Evolutionary conservation across 2,888 invertebrate species (phyloP).

Genomic region (Pachydiplax longipennis): DNA sequence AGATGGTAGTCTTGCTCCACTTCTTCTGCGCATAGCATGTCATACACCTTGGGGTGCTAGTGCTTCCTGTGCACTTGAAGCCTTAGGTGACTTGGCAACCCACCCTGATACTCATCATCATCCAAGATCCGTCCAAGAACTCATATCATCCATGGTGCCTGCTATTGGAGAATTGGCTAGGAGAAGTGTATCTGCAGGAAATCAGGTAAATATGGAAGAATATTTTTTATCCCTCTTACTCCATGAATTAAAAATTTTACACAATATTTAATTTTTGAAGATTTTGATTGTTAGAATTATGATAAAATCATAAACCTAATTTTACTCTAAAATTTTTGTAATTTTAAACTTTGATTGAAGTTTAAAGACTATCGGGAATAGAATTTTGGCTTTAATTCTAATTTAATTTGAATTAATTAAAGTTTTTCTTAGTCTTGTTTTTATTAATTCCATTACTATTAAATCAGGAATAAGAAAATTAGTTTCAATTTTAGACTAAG

Average conservation of each 20-base stretch:
- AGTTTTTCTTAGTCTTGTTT: too few relatives aligned
- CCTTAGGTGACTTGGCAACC: constrained; percentile 66
- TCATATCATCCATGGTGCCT: constrained; percentile 67
- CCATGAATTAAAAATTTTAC: not conserved
- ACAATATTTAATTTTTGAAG: too few relatives aligned
- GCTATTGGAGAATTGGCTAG: constrained; percentile 58
- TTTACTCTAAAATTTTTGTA: too few relatives aligned
- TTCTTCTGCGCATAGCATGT: not conserved
- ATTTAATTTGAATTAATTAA: too few relatives aligned
- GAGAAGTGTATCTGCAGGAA: not conserved
- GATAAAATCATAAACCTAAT: too few relatives aligned
- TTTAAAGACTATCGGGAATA: too few relatives aligned
- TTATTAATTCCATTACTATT: too few relatives aligned
- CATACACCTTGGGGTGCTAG: constrained; percentile 51
- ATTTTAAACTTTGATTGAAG: too few relatives aligned
- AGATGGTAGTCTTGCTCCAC: constrained; percentile 75
- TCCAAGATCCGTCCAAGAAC: constrained; percentile 65
- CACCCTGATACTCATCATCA: constrained; percentile 71
- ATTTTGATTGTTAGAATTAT: too few relatives aligned
- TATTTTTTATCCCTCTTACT: not conserved
- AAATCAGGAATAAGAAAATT: too few relatives aligned
- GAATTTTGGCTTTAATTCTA: too few relatives aligned
- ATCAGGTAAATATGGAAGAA: not conserved
- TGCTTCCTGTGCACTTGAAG: constrained; percentile 70
- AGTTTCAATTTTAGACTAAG: too few relatives aligned